Evolutionary conservation across 2,113 vertebrate species (phyloP), one percentile per base, ranked within the genome.

Genomic region (Tragelaphus strepsiceros): DNA sequence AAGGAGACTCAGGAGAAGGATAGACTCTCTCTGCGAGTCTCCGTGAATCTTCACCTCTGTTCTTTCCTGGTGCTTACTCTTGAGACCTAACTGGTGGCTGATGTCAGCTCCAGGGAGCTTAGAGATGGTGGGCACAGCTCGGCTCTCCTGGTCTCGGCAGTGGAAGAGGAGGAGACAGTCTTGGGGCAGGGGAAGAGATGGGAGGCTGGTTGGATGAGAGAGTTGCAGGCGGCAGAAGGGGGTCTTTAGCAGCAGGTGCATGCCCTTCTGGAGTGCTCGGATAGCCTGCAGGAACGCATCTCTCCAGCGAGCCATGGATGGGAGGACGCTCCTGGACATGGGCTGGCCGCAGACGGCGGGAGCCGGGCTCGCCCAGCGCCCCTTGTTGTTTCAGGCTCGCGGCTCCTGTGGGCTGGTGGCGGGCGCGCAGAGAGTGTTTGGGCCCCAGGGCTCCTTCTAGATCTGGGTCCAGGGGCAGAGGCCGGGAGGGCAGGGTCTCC

Each of bases 181-280:
- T n/a, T 22, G 9, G 39, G 51, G 22, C 7, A 80, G 92, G 61
- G 26, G 39, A 91, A 43, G 30, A 62, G 85, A 32, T 15, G 49
- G 59, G 16, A 83, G 13, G 15, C 12, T 17, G 22, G 62, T 3
- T 22, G 19, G 59, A 58, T 58, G 21, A 43, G 19, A 77, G 35
- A 21, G 54, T 28, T 90, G 46, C 77, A 98, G n/a, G 3, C 91
- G 92, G 94, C 84, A 17, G 43, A 98, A 98, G 32, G 97, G 98
- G 0, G 0, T 5, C 92, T 93, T 98, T 6, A 98, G 7, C 78
- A 98, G 39, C 12, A 98, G 96, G 56, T 91, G 1, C 8, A 97
- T 98, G 82, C 77, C 98, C 82, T 97, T 98, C 95, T 98, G 98
- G 49, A 98, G 97, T 2, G 6, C 91, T 26, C 32, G 88, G 19